Conservation (phyloP, 2,113 vertebrate genomes). For the Cygnus buccinator region DNA sequence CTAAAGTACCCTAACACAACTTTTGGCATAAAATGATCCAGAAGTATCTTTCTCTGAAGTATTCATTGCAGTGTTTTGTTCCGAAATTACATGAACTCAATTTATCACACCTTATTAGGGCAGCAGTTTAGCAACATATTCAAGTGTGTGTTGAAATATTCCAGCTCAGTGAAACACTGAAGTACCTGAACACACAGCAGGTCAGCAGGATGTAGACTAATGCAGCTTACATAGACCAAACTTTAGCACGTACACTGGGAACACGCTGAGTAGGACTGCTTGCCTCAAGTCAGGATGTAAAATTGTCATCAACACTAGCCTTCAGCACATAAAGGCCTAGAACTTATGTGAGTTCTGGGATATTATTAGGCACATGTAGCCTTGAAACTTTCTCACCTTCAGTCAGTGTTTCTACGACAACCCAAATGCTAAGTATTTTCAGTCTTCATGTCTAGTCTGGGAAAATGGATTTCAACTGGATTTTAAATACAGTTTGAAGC, state of each 20-base stretch:
- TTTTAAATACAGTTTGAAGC: background rate
- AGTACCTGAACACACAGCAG: background rate
- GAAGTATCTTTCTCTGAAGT: background rate
- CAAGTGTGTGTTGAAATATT: background rate
- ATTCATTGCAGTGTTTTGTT: background rate
- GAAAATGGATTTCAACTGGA: background rate
- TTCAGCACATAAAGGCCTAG: background rate
- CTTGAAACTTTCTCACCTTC: background rate
- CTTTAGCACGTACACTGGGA: background rate
- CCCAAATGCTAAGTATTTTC: background rate
- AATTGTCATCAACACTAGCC: background rate
- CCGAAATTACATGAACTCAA: background rate
- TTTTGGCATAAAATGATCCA: background rate
- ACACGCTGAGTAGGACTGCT: background rate
- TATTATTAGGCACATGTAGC: background rate
- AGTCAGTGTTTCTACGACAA: background rate
- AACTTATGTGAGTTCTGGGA: background rate
- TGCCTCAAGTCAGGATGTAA: background rate
- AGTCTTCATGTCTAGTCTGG: background rate
- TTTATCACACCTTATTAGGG: background rate
- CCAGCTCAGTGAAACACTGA: background rate
- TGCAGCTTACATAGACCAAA: background rate
- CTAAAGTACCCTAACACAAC: background rate
- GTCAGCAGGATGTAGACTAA: background rate
- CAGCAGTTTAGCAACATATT: background rate